Evolutionary conservation across 2,888 invertebrate genomes (phyloP).

Genomic region (Lapara coniferarum): DNA sequence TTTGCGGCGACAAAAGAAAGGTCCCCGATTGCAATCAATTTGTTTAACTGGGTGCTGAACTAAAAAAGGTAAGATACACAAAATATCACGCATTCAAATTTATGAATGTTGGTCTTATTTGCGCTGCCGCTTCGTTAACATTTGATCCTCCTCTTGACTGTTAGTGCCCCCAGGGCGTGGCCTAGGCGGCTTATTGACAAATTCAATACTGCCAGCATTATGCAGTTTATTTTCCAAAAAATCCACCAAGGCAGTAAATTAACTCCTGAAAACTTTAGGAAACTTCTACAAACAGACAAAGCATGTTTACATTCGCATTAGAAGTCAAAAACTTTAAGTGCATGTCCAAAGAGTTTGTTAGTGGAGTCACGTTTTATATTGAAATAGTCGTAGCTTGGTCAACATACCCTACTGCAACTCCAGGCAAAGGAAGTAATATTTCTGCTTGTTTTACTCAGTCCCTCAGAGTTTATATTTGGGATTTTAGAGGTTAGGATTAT

Average conservation of each 20-base stretch:
- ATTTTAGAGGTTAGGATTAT: neutral
- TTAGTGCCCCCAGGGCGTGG: too few relatives aligned
- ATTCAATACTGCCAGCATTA: too few relatives aligned
- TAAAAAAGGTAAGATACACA: too few relatives aligned
- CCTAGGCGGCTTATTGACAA: too few relatives aligned
- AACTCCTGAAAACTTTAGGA: neutral
- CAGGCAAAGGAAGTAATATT: constrained; percentile 23
- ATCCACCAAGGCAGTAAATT: neutral
- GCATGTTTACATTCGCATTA: constrained; percentile 23
- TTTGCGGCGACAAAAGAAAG: too few relatives aligned
- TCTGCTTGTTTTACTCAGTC: constrained; percentile 15
- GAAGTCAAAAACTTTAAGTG: constrained; percentile 24
- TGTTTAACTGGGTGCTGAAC: too few relatives aligned
- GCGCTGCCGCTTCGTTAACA: too few relatives aligned
- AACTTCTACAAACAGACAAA: neutral
- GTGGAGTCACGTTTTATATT: constrained; percentile 43
- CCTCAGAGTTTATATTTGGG: neutral
- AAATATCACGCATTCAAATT: too few relatives aligned
- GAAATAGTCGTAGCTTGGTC: constrained; percentile 34
- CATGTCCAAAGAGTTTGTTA: constrained; percentile 17
- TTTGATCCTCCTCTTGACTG: too few relatives aligned
- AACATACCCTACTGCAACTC: constrained; percentile 19
- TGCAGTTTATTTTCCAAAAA: neutral
- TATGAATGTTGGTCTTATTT: too few relatives aligned
- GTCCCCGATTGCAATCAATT: too few relatives aligned